phyloP scores from a whole-genome alignment of 1,140 invertebrate genomes.

The Zaprionus gabonicus region DNA sequence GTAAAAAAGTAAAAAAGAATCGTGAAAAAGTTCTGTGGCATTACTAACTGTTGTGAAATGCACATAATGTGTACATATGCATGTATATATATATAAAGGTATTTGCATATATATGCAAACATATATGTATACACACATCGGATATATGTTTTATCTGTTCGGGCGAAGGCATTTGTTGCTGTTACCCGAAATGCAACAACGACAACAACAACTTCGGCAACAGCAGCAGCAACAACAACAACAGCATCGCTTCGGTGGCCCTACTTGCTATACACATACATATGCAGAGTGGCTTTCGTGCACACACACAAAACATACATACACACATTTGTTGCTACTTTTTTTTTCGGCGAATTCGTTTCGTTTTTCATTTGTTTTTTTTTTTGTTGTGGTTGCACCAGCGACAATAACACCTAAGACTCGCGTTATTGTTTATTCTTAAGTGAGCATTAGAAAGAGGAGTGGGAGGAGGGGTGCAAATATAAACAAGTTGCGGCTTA shows the following conservation, averaged over 20 bases:
- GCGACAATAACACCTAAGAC: constrained; percentile 14
- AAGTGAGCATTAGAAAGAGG: constrained; percentile 20
- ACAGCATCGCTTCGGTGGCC: constrained; percentile 15
- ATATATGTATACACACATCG: constrained; percentile 8
- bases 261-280: constrained; percentile 18
- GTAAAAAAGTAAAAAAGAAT: constrained; percentile 18
- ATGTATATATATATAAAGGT: neutral
- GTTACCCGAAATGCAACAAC: constrained; percentile 39
- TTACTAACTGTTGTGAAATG: constrained; percentile 36
- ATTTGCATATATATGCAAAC: neutral
- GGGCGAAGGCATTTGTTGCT: constrained; percentile 43
- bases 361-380: constrained; percentile 8
- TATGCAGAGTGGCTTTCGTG: constrained; percentile 28
- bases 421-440: constrained; percentile 37
- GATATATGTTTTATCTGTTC: constrained; percentile 5
- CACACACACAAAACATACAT: constrained; percentile 17
- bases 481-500: constrained; percentile 41
- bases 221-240: neutral
- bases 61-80: constrained; percentile 1
- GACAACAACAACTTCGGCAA: constrained; percentile 5
- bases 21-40: constrained; percentile 12
- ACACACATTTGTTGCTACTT: constrained; percentile 44
- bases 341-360: constrained; percentile 46
- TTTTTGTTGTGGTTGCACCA: constrained; percentile 42
- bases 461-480: neutral